Evolutionary conservation across 2,888 invertebrate species (phyloP), one percentile per base, ranked within the genome.

Genomic region (Dendrolimus pini): DNA sequence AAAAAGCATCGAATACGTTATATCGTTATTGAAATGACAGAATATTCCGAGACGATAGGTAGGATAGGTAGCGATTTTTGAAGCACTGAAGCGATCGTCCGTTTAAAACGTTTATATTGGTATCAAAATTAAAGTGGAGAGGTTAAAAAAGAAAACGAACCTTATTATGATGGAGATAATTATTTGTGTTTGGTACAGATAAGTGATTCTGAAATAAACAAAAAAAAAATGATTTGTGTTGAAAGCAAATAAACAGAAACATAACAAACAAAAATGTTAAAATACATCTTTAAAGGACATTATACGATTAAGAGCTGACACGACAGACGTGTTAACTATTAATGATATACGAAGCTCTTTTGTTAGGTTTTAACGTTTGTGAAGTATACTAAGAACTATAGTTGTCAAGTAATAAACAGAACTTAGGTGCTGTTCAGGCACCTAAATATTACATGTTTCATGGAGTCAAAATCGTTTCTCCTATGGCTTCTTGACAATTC

Each of bases 121-220:
- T 80, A 82, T 10, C 47, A 80, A 74, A 71, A 66, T 75, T 78
- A 75, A 80, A 80, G 77, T 82, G 77, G 76, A 80, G 82, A 80
- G 82, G 85, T 86, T 83, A 88, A 80, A 84, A 82, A 86, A 89
- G 83, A 83, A 86, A 89, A 91, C 89, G 89, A 91, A 95, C 95
- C 95, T 95, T 95, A 92, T 93, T 94, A 88, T 93, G 94, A 92
- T 94, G 95, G 81, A 94, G 94, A 92, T 93, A 95, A 93, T 94
- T 95, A 94, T 94, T 94, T 93, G 94, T 94, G 93, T 94, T 93
- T 92, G 95, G 95, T 93, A 95, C 95, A 93, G 94, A 94, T 93
- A 95, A 95, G 94, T 95, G 95, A 93, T 94, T 95, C 95, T 95
- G 95, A 92, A 95, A 95, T 94, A 95, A 92, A 93, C 92, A 93